Base-by-base conservation (phyloP, 1,140 invertebrate species). In the Cydia splendana region DNA sequence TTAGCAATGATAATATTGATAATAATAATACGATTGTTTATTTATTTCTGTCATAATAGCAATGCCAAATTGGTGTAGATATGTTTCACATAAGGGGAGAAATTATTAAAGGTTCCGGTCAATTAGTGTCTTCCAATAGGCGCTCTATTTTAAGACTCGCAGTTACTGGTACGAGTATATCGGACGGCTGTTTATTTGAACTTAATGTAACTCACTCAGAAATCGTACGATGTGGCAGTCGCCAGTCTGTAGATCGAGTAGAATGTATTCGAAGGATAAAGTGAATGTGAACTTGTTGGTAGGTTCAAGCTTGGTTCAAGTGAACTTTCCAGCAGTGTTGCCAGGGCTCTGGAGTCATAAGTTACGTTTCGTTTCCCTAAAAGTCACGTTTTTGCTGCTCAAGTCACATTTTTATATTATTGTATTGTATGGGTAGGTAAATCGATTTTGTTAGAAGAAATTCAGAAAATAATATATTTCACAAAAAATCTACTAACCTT, bases 201-300 rank as follows among this genome's bases (percentile, higher is more conserved):
- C 34, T 38, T n/a, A n/a, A 42, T 42, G 2, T 5, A 71, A 42
- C 34, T 38, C 20, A 71, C 65, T n/a, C 67, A 10, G 15, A 34
- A 38, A 38, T 57, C 53, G 51, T 24, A 71, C 45, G 65, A 69
- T 71, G 67, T 71, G 67, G 67, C 67, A 71, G 15, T 34, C 65
- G 6, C 9, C 9, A 10, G 57, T 18, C 15, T 62, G 18, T 18
- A 28, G 24, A 65, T 28, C 30, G 10, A 15, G 28, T 65, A 28
- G 24, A 34, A 30, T 34, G 65, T n/a, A 38, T 42, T 38, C 67
- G n/a, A 30, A n/a, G 65, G 28, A 69, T 34, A 20, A 34, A 67
- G 28, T 67, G 30, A 67, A 67, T 67, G 65, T 67, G 30, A 67
- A 67, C 12, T 67, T 34, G 28, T 28, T 65, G 53, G n/a, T 57